Evolutionary conservation across 2,888 invertebrate genomes (phyloP).

Genomic region (Drosophila setosimentum): DNA sequence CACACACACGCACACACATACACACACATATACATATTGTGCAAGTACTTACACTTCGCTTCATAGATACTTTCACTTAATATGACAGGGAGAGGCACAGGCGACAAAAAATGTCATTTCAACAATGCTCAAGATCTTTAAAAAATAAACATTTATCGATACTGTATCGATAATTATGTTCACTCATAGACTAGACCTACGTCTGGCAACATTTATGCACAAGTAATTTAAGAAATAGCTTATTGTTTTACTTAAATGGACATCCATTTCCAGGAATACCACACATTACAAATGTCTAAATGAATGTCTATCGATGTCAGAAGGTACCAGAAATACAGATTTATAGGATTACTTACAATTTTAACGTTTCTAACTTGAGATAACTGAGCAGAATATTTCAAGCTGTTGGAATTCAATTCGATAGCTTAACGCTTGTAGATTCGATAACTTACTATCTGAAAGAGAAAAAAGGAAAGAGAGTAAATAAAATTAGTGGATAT

Average conservation of each 20-base stretch:
- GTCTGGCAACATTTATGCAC: no score
- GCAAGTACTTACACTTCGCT: not conserved
- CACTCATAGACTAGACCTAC: not conserved
- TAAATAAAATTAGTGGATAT: not conserved
- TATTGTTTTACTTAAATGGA: not conserved
- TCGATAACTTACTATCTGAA: constrained; percentile 32
- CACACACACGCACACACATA: constrained; percentile 6
- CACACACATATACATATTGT: constrained; percentile 1
- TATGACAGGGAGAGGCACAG: not conserved
- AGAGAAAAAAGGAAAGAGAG: not conserved
- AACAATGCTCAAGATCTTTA: not conserved
- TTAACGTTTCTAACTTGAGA: not conserved
- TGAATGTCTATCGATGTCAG: not conserved
- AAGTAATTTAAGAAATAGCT: not conserved
- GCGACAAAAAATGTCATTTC: not conserved
- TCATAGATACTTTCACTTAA: not conserved
- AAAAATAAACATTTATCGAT: not conserved
- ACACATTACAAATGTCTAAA: no score
- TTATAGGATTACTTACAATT: not conserved
- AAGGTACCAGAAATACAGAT: not conserved
- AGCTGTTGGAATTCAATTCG: not conserved
- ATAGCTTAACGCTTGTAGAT: not conserved
- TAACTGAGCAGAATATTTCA: not conserved
- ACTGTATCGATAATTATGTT: not conserved
- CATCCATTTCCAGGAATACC: not conserved